Conservation (phyloP, 2,797 vertebrate species). For the Microchirus variegatus region DNA sequence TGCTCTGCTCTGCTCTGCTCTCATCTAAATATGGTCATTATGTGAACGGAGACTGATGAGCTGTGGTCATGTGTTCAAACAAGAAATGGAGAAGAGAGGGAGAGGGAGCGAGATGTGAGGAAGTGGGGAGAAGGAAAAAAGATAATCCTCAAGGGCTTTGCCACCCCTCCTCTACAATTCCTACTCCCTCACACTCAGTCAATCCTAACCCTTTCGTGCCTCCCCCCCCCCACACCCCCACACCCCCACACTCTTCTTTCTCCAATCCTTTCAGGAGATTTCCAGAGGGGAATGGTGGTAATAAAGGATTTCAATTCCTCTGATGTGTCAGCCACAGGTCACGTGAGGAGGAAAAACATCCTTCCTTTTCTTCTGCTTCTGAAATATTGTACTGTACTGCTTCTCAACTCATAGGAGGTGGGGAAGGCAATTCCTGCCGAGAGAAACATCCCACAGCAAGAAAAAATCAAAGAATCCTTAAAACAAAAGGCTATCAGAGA, state of each 20-base stretch:
- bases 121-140: constrained; percentile 40
- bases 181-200: constrained; percentile 37
- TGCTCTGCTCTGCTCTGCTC: constrained; percentile 15
- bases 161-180: constrained; percentile 11
- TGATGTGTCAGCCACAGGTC: constrained; percentile 49
- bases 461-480: not conserved
- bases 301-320: constrained; percentile 50
- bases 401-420: constrained; percentile 1
- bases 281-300: constrained; percentile 42
- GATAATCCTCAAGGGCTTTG: constrained; percentile 71
- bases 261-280: constrained; percentile 58
- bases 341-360: constrained; percentile 27
- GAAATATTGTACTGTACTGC: constrained; percentile 7
- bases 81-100: constrained; percentile 35
- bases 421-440: constrained; percentile 1
- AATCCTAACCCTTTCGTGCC: constrained; percentile 6
- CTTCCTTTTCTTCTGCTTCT: not conserved
- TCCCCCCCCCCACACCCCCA: not conserved
- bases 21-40: constrained; percentile 77
- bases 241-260: constrained; percentile 8
- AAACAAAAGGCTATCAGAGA: not conserved
- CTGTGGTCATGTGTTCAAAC: constrained; percentile 63
- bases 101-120: constrained; percentile 20
- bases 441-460: constrained; percentile 14
- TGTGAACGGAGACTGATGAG: constrained; percentile 58